Conservation (phyloP, 2,888 invertebrate genomes). For the Hyles lineata region DNA sequence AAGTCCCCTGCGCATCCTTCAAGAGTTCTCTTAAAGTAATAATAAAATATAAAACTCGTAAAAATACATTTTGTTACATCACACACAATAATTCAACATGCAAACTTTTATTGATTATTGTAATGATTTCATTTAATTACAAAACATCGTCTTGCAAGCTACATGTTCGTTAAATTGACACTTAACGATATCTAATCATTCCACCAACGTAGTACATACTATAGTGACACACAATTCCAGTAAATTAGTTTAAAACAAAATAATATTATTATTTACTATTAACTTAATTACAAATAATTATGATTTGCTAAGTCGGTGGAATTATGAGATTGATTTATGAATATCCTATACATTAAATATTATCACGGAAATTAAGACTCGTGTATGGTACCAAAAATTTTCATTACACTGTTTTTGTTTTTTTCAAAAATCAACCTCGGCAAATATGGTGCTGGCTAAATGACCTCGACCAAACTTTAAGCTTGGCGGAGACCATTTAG, state of each 20-base stretch:
- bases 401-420: neutral
- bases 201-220: neutral
- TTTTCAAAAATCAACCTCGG: conserved; percentile 8
- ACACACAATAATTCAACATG: conserved; percentile 45
- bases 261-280: neutral
- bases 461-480: neutral
- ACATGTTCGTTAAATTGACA: conserved; percentile 9
- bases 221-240: neutral
- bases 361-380: neutral
- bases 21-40: conserved; percentile 17
- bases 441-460: neutral
- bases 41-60: conserved; percentile 15
- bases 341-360: neutral
- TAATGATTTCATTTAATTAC: conserved; percentile 29
- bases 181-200: neutral
- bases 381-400: too few species aligned
- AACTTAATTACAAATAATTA: neutral
- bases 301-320: neutral
- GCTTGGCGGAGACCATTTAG: neutral
- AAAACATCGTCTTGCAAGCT: conserved; percentile 27
- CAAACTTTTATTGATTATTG: conserved; percentile 35
- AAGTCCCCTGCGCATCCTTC: conserved; percentile 13
- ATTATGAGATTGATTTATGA: neutral
- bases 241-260: too few species aligned
- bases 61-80: conserved; percentile 50